Base-by-base conservation (phyloP, 2,113 vertebrate genomes). In the Miniopterus natalensis region DNA sequence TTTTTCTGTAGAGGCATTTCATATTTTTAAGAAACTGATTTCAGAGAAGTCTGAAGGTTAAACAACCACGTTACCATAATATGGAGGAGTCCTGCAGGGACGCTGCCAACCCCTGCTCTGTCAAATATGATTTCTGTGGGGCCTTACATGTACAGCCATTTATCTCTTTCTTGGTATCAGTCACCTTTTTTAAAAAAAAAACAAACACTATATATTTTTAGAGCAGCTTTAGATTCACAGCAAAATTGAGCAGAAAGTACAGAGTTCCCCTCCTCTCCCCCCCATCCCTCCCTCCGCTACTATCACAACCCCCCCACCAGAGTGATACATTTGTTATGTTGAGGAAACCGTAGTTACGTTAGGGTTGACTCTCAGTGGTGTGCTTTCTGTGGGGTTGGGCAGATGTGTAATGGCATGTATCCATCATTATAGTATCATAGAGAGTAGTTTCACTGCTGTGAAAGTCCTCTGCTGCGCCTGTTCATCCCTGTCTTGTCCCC, bases 221-320 rank as follows among this genome's bases (percentile, higher is more conserved):
- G 14, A 83, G 27, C 23, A 40, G n/a, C 78, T 95, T 95, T 89
- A 79, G 51, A 9, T 81, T 95, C 70, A 80, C 10, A 81, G 77
- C 18, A 88, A 74, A 94, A 49, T 8, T 57, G 75, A 94, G 4
- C 57, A 95, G 71, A 70, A 65, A 70, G n/a, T 75, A 70, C 17
- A 71, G 40, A 95, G 51, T 61, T 89, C 25, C 14, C 18, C 0
- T 49, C 11, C 23, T 8, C 1, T 36, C 1, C 4, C 5, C 17
- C 12, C 18, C 18, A 21, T 57, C 5, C 14, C 9, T 20, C 14
- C 2, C 0, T 18, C 18, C 3, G 3, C 17, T 70, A 20, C 47
- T 25, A 0, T 31, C 47, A 12, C 7, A 53, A 3, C 59, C 8
- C 53, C 53, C 36, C 66, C 8, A 63, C 29, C 13, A 20, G 29